Conservation (phyloP, 1,140 invertebrate species). For the Eciton burchellii region DNA sequence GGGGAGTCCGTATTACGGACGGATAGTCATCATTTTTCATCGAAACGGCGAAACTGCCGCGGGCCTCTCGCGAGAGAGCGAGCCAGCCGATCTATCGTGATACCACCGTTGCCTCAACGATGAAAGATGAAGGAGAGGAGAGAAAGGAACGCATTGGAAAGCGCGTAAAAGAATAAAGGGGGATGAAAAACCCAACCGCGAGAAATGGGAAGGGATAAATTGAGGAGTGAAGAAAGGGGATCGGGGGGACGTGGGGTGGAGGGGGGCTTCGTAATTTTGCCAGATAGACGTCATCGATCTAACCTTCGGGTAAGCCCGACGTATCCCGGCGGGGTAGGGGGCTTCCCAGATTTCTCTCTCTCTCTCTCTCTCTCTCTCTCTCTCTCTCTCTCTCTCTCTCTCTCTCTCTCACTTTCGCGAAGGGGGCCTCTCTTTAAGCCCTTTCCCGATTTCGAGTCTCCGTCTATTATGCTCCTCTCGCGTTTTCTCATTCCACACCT, state of each 20-base stretch:
- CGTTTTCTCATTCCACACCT: constrained; percentile 56
- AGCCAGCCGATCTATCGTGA: constrained; percentile 37
- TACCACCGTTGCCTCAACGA: constrained; percentile 37
- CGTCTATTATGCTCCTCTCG: constrained; percentile 68
- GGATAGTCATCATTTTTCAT: constrained; percentile 72
- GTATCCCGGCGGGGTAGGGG: constrained; percentile 67
- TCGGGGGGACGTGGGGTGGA: no score
- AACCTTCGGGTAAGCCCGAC: constrained; percentile 35
- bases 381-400: no score
- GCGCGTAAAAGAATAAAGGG: constrained; percentile 27
- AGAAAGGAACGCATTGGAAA: neutral
- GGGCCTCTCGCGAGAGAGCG: constrained; percentile 36
- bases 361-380: no score
- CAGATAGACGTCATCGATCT: constrained; percentile 77
- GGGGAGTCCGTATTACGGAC: constrained; percentile 34
- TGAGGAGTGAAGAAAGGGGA: constrained; percentile 73
- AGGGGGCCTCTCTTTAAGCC: constrained; percentile 62
- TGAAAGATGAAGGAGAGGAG: constrained; percentile 27
- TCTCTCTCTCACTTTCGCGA: no score
- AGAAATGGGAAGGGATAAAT: constrained; percentile 68
- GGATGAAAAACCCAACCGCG: constrained; percentile 62
- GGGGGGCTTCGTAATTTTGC: constrained; percentile 81
- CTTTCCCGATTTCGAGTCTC: constrained; percentile 75
- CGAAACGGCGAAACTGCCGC: constrained; percentile 33
- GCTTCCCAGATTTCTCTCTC: constrained; percentile 39